Percentiles rank a stretch among this genome's conserved stretches.
phyloP scores from a whole-genome alignment of 2,797 vertebrate species.

The Argya squamiceps region DNA sequence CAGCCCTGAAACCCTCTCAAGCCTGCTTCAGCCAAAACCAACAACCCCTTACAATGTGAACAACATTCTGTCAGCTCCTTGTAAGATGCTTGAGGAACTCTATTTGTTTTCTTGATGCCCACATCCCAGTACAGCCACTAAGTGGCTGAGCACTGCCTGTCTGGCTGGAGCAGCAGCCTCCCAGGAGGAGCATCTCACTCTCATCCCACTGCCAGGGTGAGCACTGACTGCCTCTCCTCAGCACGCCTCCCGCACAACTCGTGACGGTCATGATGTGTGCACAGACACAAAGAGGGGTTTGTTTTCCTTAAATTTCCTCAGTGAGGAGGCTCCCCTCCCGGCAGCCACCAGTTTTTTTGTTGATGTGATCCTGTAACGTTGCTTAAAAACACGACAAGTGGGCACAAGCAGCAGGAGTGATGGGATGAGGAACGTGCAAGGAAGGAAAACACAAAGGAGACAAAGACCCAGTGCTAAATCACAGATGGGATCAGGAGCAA shows the following conservation, averaged over 20 bases:
- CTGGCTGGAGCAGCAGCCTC: not conserved
- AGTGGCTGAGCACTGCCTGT: accelerated
- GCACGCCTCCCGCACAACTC: not conserved
- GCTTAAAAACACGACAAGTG: not conserved
- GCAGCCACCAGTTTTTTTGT: not conserved
- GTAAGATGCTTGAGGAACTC: not conserved
- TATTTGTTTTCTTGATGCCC: not conserved
- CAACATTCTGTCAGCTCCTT: not conserved
- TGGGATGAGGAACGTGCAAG: not conserved
- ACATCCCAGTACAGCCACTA: accelerated
- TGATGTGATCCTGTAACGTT: not conserved
- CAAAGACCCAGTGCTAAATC: not conserved
- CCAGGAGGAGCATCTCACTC: not conserved
- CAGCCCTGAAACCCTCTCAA: not conserved
- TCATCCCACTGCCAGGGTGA: not conserved
- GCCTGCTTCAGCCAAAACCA: not conserved
- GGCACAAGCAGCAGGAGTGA: not conserved
- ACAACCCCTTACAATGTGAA: not conserved
- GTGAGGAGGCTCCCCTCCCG: not conserved
- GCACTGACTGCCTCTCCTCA: not conserved
- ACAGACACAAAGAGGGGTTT: slow-evolving; percentile 1
- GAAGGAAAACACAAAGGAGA: not conserved
- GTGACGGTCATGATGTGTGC: slow-evolving; percentile 20
- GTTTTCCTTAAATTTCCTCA: slow-evolving; percentile 9
- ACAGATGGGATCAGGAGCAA: not conserved